These are phyloP conservation scores for Sebastes taczanowskii DNA, from an alignment of 2,797 vertebrate species.

Conservation along the genomic window DNA sequence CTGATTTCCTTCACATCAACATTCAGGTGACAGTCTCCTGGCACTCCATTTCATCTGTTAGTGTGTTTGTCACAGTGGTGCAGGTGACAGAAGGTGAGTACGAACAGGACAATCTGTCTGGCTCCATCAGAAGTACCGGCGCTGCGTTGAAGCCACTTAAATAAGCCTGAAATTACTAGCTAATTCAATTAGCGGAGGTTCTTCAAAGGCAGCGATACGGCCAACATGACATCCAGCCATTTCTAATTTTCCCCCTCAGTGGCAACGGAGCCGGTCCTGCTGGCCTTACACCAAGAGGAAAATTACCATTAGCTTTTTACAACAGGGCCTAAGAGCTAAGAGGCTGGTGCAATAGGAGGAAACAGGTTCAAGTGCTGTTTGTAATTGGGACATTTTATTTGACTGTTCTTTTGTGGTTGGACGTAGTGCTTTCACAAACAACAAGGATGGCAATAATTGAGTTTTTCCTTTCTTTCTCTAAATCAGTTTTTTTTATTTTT, in stretches of 20 bases:
- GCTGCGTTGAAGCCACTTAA: constrained; percentile 45
- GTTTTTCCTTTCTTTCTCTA: neutral
- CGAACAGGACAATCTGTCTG: constrained; percentile 50
- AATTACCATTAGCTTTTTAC: constrained; percentile 55
- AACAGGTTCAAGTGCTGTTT: constrained; percentile 36
- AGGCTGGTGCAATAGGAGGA: constrained; percentile 57
- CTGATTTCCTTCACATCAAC: constrained; percentile 37
- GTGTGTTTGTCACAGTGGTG: constrained; percentile 30
- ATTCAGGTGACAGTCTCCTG: constrained; percentile 42
- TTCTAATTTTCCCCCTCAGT: constrained; percentile 72
- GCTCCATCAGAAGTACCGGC: constrained; percentile 40
- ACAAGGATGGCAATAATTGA: neutral
- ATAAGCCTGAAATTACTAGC: constrained; percentile 70
- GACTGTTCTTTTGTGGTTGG: neutral
- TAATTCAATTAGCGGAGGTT: constrained; percentile 73
- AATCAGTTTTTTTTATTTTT: neutral
- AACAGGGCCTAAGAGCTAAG: constrained; percentile 35
- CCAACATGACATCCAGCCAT: constrained; percentile 64
- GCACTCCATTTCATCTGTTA: constrained; percentile 33
- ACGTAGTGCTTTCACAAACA: neutral
- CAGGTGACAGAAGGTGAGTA: constrained; percentile 43
- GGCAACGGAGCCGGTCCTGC: constrained; percentile 35
- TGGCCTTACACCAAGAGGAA: constrained; percentile 56
- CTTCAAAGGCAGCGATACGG: constrained; percentile 64
- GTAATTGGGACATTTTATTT: constrained; percentile 3